A percentile compares a stretch with the other conserved stretches of the same genome.
phyloP scores from a whole-genome alignment of 2,113 vertebrate species.

The Nerophis lumbriciformis region DNA sequence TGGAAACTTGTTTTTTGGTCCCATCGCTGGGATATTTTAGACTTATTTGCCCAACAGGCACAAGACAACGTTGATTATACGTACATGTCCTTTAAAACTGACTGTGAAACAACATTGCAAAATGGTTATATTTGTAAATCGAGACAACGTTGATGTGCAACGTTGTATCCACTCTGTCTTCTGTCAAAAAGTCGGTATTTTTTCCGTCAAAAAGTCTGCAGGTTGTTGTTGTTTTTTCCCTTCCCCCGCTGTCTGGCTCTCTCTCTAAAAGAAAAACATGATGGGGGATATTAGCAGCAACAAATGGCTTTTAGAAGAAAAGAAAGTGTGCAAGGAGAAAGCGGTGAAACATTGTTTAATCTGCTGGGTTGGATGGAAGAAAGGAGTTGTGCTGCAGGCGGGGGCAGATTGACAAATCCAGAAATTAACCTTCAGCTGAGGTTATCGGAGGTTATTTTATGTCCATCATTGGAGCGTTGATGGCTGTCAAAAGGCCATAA shows the following conservation, averaged over 20 bases:
- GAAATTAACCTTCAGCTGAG: constrained; percentile 4
- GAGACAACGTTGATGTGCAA: too few relatives aligned
- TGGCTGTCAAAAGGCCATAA: not conserved
- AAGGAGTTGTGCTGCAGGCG: not conserved
- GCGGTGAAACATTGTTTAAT: constrained; percentile 19
- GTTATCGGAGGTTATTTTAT: constrained; percentile 1
- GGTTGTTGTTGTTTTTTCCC: not conserved
- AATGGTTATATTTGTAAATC: too few relatives aligned
- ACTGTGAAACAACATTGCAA: too few relatives aligned
- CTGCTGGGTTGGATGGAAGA: not conserved
- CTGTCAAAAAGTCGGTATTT: too few relatives aligned
- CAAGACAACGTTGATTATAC: too few relatives aligned
- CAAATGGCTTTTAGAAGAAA: constrained; percentile 28
- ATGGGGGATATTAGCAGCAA: constrained; percentile 27
- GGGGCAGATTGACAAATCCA: not conserved
- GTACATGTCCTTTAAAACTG: too few relatives aligned
- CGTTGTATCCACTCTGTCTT: too few relatives aligned
- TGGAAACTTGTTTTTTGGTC: too few relatives aligned
- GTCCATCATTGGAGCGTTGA: not conserved
- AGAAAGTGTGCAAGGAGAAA: constrained; percentile 41
- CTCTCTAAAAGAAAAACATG: constrained; percentile 23
- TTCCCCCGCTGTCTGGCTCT: constrained; percentile 4
- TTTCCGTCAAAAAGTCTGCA: too few relatives aligned
- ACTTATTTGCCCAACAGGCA: too few relatives aligned
- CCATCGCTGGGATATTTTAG: too few relatives aligned